These are phyloP conservation scores for Pachyuromys duprasi DNA, from an alignment of 2,797 vertebrate species.

Conservation along the genomic window DNA sequence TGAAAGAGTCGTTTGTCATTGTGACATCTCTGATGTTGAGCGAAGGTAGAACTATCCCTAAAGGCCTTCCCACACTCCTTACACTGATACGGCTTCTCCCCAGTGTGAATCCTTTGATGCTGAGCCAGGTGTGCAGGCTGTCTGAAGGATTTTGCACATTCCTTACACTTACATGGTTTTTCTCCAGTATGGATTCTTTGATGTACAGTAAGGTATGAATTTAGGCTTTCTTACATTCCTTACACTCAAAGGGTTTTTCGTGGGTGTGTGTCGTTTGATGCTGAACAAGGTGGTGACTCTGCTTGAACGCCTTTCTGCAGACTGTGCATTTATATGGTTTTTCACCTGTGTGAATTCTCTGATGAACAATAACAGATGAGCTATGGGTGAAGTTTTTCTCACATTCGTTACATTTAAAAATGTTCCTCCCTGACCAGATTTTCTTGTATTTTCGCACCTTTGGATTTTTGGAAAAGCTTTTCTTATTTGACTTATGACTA, in stretches of 20 bases:
- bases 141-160: constrained; percentile 73
- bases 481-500: constrained; percentile 40
- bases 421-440: constrained; percentile 49
- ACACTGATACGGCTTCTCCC: constrained; percentile 82
- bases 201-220: constrained; percentile 77
- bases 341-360: constrained; percentile 76
- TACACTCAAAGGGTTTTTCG: constrained; percentile 76
- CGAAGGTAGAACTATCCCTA: constrained; percentile 78
- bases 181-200: constrained; percentile 80
- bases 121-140: constrained; percentile 81
- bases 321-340: constrained; percentile 71
- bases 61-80: constrained; percentile 79
- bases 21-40: constrained; percentile 79
- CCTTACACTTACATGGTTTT: constrained; percentile 67
- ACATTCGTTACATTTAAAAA: constrained; percentile 74
- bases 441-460: constrained; percentile 46
- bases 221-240: constrained; percentile 77
- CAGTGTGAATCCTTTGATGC: constrained; percentile 78
- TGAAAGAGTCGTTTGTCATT: constrained; percentile 74
- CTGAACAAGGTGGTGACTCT: constrained; percentile 72
- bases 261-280: constrained; percentile 67
- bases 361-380: constrained; percentile 72
- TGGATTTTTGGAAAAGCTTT: constrained; percentile 36
- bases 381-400: constrained; percentile 74
- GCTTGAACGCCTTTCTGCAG: constrained; percentile 76